phyloP scores from a whole-genome alignment of 2,113 vertebrate species.

The Oxyruncus cristatus region DNA sequence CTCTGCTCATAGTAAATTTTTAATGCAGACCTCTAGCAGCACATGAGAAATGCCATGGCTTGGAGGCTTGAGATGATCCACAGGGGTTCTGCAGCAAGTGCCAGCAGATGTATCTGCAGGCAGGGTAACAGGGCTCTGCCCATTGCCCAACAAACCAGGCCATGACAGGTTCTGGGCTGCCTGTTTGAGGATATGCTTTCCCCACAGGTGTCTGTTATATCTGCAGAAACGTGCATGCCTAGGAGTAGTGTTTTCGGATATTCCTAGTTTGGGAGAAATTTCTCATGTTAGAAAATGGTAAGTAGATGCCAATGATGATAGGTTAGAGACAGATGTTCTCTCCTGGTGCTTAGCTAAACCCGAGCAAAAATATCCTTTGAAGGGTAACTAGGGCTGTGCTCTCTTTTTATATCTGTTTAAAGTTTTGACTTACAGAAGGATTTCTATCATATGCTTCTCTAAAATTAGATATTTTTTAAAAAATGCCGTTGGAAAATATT shows the following conservation, averaged over 20 bases:
- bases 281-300: not conserved
- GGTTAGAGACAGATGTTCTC: not conserved
- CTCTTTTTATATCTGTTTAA: not conserved
- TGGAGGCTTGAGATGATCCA: not conserved
- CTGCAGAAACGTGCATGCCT: not conserved
- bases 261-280: not conserved
- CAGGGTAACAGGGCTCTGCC: not conserved
- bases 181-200: fast-evolving
- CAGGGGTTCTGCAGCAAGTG: too few relatives aligned
- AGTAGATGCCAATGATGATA: not conserved
- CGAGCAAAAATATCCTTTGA: not conserved
- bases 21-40: not conserved
- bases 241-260: not conserved
- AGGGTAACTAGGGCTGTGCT: not conserved
- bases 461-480: not conserved
- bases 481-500: constrained; percentile 33
- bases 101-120: not conserved
- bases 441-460: not conserved
- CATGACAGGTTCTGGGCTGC: not conserved
- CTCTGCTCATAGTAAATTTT: not conserved
- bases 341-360: not conserved
- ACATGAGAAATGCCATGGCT: not conserved
- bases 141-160: not conserved
- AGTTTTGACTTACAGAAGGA: not conserved
- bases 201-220: not conserved